phyloP scores from a whole-genome alignment of 2,888 invertebrate genomes.

The Diploptera punctata region DNA sequence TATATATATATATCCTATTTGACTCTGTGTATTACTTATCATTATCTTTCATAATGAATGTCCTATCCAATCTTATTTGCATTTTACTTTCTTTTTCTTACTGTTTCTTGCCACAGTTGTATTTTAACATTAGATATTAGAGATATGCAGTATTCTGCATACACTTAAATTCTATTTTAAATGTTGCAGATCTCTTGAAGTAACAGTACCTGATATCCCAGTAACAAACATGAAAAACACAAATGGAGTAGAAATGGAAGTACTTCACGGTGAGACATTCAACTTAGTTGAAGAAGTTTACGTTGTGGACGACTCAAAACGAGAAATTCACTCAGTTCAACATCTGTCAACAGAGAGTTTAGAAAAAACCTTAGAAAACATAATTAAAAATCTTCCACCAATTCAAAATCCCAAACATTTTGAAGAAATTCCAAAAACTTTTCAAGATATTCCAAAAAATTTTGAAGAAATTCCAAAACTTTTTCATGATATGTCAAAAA shows the following conservation, averaged over 20 bases:
- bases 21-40: too few species aligned
- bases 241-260: neutral
- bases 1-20: too few species aligned
- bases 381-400: neutral
- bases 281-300: conserved; percentile 42
- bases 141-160: too few species aligned
- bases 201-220: conserved; percentile 2
- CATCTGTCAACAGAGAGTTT: neutral
- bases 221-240: neutral
- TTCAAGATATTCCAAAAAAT: neutral
- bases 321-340: neutral
- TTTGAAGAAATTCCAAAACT: too few species aligned
- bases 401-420: neutral
- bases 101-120: too few species aligned
- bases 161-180: too few species aligned
- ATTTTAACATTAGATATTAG: too few species aligned
- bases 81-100: too few species aligned
- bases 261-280: conserved; percentile 37
- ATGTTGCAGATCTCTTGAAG: conserved; percentile 8
- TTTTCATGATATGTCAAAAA: too few species aligned
- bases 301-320: conserved; percentile 33
- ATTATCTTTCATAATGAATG: too few species aligned
- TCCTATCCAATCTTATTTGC: too few species aligned
- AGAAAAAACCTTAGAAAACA: neutral
- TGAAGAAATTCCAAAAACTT: neutral